Percentiles rank a stretch among this genome's conserved stretches.
Conservation (phyloP, 1,140 invertebrate genomes). For the Drosophila bifasciata region DNA sequence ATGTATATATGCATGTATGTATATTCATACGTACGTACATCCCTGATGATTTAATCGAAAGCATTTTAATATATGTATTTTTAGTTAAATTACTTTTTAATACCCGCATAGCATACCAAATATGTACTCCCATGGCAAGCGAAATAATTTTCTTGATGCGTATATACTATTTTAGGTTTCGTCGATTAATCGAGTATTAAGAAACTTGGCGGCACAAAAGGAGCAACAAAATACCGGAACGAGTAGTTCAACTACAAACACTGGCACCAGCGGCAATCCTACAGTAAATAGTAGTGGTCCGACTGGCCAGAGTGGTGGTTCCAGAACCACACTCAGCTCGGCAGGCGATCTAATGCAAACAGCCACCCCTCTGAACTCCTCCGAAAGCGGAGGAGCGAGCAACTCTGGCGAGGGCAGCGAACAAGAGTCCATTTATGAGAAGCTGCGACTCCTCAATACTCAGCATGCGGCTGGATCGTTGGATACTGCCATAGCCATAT, state of each 20-base stretch:
- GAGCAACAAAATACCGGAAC: constrained; percentile 86
- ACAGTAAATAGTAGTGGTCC: constrained; percentile 20
- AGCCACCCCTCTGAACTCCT: constrained; percentile 73
- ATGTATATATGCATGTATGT: too few species aligned
- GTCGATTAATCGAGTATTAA: constrained; percentile 98
- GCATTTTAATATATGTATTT: too few species aligned
- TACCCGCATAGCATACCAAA: too few species aligned
- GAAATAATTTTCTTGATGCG: too few species aligned
- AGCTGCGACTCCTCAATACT: constrained; percentile 92
- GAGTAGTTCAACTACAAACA: constrained; percentile 6
- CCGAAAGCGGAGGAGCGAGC: constrained; percentile 73
- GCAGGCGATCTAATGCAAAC: constrained; percentile 58
- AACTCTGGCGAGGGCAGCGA: constrained; percentile 85
- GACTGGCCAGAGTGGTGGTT: constrained; percentile 6
- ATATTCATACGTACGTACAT: too few species aligned
- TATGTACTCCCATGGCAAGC: too few species aligned
- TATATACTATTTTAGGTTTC: constrained; percentile 90
- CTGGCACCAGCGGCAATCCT: constrained; percentile 16
- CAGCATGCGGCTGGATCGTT: constrained; percentile 83
- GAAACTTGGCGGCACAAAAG: constrained; percentile 96
- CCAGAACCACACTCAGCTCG: neutral
- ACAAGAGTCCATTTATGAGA: constrained; percentile 92
- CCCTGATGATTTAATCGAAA: too few species aligned
- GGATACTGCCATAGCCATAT: constrained; percentile 13
- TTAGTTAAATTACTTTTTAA: too few species aligned